A percentile compares a stretch with the other conserved stretches of the same genome.
Evolutionary conservation across 1,140 invertebrate genomes (phyloP).

Genomic region (Marisa cornuarietis): DNA sequence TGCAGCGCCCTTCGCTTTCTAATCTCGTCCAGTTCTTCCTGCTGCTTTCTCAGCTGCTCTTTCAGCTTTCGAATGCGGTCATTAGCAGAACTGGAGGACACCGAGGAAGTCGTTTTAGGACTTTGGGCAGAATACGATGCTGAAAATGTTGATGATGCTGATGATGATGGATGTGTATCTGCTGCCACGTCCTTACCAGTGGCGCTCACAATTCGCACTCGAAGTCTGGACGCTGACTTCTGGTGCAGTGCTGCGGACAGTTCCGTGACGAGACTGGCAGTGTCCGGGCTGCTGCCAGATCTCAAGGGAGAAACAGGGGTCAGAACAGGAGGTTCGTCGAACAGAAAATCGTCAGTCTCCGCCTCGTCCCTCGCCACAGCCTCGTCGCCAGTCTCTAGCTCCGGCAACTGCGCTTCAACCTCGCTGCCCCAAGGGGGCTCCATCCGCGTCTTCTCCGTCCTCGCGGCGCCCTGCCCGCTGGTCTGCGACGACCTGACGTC

Average conservation of each 20-base stretch:
- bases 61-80: constrained; percentile 14
- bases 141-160: neutral
- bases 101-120: neutral
- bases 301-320: neutral
- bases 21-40: constrained; percentile 16
- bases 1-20: neutral
- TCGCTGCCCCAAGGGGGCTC: neutral
- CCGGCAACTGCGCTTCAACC: neutral
- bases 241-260: neutral
- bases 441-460: too few relatives aligned
- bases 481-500: neutral
- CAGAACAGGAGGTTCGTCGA: constrained; percentile 18
- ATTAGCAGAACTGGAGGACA: neutral
- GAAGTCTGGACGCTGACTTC: neutral
- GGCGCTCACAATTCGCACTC: neutral
- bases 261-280: neutral
- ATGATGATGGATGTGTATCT: neutral
- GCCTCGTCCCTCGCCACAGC: neutral
- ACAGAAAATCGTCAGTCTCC: neutral
- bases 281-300: neutral
- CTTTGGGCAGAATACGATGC: neutral
- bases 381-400: neutral
- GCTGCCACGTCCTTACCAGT: too few relatives aligned
- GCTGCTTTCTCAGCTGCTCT: constrained; percentile 15
- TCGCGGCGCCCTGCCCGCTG: neutral